Conservation (phyloP, 2,113 vertebrate species). For the Etheostoma spectabile region DNA sequence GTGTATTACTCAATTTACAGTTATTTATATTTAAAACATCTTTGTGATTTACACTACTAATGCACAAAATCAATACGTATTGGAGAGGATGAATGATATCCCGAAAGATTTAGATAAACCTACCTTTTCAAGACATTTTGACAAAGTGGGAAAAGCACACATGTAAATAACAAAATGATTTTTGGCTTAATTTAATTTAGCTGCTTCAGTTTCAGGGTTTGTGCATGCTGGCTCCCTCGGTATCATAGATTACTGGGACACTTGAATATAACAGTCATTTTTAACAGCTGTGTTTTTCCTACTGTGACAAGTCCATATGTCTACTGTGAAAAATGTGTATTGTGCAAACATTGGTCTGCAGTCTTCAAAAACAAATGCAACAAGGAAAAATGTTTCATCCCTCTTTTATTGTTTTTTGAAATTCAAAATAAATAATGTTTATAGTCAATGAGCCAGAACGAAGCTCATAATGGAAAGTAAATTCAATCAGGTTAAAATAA, state of each 20-base stretch:
- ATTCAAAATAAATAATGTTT: slow-evolving; percentile 50
- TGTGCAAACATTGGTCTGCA: neutral
- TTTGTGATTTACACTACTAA: neutral
- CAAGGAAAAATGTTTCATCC: neutral
- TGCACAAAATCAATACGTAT: neutral
- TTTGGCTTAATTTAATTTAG: neutral
- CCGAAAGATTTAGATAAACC: too few species aligned
- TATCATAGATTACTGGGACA: neutral
- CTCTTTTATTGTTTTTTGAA: slow-evolving; percentile 50
- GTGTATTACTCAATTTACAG: neutral
- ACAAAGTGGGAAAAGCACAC: neutral
- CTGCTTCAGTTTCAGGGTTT: neutral
- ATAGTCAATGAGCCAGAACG: slow-evolving; percentile 20
- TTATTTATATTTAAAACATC: neutral
- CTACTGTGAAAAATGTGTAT: neutral
- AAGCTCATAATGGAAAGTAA: slow-evolving; percentile 38
- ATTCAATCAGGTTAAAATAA: slow-evolving; percentile 32
- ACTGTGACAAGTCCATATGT: too few species aligned
- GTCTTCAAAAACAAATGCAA: neutral
- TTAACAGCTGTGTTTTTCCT: neutral
- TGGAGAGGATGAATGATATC: neutral
- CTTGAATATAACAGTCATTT: neutral
- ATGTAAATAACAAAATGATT: neutral
- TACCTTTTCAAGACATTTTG: neutral
- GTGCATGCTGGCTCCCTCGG: neutral